Evolutionary conservation across 1,140 invertebrate genomes (phyloP), one percentile per base, ranked within the genome.

Genomic region (Drosophila carrolli): DNA sequence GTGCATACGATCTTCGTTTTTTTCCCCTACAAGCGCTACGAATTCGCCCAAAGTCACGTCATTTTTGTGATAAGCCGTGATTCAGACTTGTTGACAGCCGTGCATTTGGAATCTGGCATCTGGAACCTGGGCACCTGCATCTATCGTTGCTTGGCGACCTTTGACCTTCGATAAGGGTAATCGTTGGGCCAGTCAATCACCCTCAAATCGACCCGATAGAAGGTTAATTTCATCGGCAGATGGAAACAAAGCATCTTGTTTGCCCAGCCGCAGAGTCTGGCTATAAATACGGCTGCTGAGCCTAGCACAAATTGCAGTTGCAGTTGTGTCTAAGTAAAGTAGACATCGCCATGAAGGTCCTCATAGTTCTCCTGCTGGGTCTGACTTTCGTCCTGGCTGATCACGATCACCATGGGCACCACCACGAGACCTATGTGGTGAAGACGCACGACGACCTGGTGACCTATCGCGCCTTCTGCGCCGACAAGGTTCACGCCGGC

Each of bases 371-470:
- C 8, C 14, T 77, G 14, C 23, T 89, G 37, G 61, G 50, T 1
- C 16, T 88, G 46, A 44, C 72, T 13, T 62, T 16, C 37, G 68
- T 8, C 67, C 58, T 29, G 75, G 71, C 47, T 40, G 32, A 72
- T 4, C 73, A 86, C 10, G 68, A 77, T 2, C 73, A 75, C 44
- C 55, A 67, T 23, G 59, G 59, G 10, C 60, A 60, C 14, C 59
- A 75, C 37, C 54, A 82, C 9, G 23, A 37, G 10, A 16, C 43
- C 13, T 92, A 91, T 57, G 84, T 80, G 11, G 76, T 92, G 0
- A 91, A 92, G 56, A 88, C 61, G 4, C 76, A 85, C 6, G 88
- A 79, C 6, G 88, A 92, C 59, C 55, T 92, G 19, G 37, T 78
- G 4, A 78, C 55, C 11, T 83, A 59, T 13, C 88, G 91, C 13